These are phyloP conservation scores for Strigamia maritima DNA, from an alignment of 2,888 invertebrate genomes.

Conservation along the genomic window DNA sequence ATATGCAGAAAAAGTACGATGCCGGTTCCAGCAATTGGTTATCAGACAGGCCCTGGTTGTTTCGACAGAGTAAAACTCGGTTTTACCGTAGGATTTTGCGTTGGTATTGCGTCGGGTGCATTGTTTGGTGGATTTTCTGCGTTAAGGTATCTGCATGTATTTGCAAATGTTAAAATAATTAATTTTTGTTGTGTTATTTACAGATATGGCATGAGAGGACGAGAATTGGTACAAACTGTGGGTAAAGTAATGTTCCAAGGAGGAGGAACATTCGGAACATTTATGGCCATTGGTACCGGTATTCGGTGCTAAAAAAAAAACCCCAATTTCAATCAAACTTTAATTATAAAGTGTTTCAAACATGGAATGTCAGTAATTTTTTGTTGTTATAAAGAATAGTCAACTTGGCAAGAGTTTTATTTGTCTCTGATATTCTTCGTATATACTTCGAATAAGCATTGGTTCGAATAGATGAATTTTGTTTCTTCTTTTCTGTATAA, in stretches of 20 bases:
- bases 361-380: not conserved
- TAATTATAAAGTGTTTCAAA: not conserved
- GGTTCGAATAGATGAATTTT: too few species aligned
- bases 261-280: slow-evolving; percentile 95
- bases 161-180: not conserved
- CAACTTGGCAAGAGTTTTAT: not conserved
- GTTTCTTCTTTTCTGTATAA: too few species aligned
- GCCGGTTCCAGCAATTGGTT: slow-evolving; percentile 75
- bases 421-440: too few species aligned
- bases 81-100: slow-evolving; percentile 91
- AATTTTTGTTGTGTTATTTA: slow-evolving; percentile 42
- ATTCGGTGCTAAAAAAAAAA: slow-evolving; percentile 56
- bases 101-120: slow-evolving; percentile 94
- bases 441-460: too few species aligned
- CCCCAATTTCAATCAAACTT: not conserved
- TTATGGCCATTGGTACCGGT: slow-evolving; percentile 71
- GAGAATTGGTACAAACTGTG: slow-evolving; percentile 85
- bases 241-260: slow-evolving; percentile 97
- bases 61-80: slow-evolving; percentile 94
- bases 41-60: slow-evolving; percentile 75
- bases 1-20: slow-evolving; percentile 56
- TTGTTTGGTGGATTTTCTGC: slow-evolving; percentile 93
- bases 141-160: slow-evolving; percentile 67
- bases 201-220: slow-evolving; percentile 86
- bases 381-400: not conserved